Evolutionary conservation across 2,113 vertebrate species (phyloP), one percentile per base, ranked within the genome.

Genomic region (Mormyrus lacerda): DNA sequence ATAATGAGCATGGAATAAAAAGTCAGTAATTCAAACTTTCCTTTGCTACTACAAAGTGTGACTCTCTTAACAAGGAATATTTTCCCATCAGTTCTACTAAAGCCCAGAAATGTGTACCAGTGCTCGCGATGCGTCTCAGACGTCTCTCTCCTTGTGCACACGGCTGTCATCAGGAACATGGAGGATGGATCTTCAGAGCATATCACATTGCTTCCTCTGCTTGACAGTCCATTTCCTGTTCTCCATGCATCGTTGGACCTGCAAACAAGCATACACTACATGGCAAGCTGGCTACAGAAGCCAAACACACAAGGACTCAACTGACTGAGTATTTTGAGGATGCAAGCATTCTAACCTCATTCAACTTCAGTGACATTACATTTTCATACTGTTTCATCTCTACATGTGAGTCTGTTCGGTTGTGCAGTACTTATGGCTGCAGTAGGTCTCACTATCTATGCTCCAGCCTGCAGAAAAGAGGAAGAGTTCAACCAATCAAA

Each of bases 181-280:
- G 44, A 31, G 84, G 48, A 51, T 51, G 24, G n/a, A 17, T 31
- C 48, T 50, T 19, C 45, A 53, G 85, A 51, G 42, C 85, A 19
- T 51, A 27, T 86, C 27, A 39, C 85, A 53, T 27, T 27, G 42
- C 48, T 53, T 42, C 85, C 85, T 17, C 85, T 86, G 85, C 48
- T 51, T 35, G 85, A 31, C 48, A 86, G 85, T 86, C 21, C 42
- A 84, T 84, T 84, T n/a, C 82, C 82, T 84, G 82, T 44, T 21
- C 21, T 47, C 82, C 44, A 84, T 86, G 85, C 47, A 51, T 51
- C 48, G 17, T n/a, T 86, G 48, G n/a, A 21, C 48, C 48, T 51
- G 85, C 47, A 86, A 50, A 86, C 45, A 86, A 53, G 48, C 82
- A 24, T 42, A 24, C 21, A 15, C 35, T n/a, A 92, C 90, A 87